Evolutionary conservation across 2,797 vertebrate genomes (phyloP), one percentile per base, ranked within the genome.

Genomic region (Rhinophrynus dorsalis): DNA sequence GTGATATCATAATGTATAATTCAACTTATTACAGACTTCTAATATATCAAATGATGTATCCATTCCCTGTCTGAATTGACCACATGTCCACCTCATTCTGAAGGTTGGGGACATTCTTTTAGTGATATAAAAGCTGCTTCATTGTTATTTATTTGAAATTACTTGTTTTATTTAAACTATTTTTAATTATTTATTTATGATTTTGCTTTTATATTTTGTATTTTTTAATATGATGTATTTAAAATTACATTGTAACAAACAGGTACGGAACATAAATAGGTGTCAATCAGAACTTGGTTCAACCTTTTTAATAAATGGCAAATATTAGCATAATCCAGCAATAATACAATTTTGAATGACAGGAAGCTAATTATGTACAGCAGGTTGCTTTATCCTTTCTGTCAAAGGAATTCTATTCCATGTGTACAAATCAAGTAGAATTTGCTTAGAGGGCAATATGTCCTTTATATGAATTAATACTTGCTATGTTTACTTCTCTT

Each of bases 71-170:
- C n/a, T n/a, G n/a, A n/a, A n/a, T n/a, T n/a, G n/a, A n/a, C n/a
- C n/a, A n/a, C n/a, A n/a, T n/a, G n/a, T n/a, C n/a, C n/a, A n/a
- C n/a, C n/a, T n/a, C n/a, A n/a, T n/a, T n/a, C n/a, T n/a, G n/a
- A n/a, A n/a, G n/a, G 13, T 35, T 3, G 13, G 32, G 32, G 5
- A 10, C 2, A 10, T 35, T 35, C 21, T 13, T 2, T 47, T 1
- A 21, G 9, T 47, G 33, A 11, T 70, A 37, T 27, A 13, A 56
- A 57, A 35, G 60, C 42, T 64, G 32, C 52, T 64, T 54, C 35
- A 29, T 12, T 44, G 24, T 50, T 64, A 57, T 72, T 72, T 72
- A 65, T 23, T 48, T 24, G 3, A 48, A 23, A 23, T 65, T 50
- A 13, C 15, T 50, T 47, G 12, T 48, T 5, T 47, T 21, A 26